Percentiles rank a stretch among this genome's conserved stretches.
Conservation (phyloP, 2,113 vertebrate genomes). For the Tragelaphus buxtoni region DNA sequence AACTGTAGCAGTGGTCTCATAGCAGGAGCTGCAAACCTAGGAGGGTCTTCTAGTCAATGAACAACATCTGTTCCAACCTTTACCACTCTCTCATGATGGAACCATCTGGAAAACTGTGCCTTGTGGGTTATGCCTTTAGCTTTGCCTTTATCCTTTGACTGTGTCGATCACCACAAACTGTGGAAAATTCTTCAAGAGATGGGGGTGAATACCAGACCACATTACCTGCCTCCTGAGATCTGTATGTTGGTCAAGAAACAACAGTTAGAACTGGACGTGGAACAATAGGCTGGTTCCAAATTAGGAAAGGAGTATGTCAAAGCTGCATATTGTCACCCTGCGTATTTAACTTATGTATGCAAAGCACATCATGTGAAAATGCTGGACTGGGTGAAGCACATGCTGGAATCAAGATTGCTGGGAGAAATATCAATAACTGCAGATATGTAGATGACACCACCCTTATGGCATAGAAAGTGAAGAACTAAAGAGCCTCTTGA, state of each 20-base stretch:
- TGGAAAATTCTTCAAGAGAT: not conserved
- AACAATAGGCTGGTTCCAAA: not conserved
- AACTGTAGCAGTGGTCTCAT: not conserved
- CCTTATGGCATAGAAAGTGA: not conserved
- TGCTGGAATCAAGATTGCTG: not conserved
- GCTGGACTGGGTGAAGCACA: not conserved
- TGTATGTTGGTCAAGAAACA: not conserved
- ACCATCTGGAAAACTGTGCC: not conserved
- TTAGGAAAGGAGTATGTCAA: not conserved
- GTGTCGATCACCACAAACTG: not conserved
- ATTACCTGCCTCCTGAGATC: not conserved
- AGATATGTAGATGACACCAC: not conserved
- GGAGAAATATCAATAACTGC: not conserved
- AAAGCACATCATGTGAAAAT: no score
- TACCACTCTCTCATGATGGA: not conserved
- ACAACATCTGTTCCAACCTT: not conserved
- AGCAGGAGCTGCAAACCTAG: not conserved
- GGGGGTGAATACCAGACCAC: not conserved
- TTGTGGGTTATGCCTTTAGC: not conserved
- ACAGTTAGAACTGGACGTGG: not conserved
- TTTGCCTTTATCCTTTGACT: not conserved
- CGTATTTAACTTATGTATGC: no score
- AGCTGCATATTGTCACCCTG: not conserved
- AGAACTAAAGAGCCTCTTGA: not conserved
- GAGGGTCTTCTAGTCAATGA: not conserved